phyloP scores from a whole-genome alignment of 2,797 vertebrate genomes.

The Amblyopsis hoosieri region DNA sequence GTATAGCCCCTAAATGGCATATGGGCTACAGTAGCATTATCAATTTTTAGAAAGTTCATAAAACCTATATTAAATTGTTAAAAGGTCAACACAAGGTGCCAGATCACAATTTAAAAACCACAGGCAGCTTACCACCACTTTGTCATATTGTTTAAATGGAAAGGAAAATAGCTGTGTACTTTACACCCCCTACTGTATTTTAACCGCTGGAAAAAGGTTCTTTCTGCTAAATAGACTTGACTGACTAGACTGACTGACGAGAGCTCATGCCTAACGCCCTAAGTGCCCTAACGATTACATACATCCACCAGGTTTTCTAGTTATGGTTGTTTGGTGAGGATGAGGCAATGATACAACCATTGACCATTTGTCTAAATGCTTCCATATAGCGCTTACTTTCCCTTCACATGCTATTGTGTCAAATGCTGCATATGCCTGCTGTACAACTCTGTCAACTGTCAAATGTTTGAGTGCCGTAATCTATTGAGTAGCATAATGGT shows the following conservation, averaged over 20 bases:
- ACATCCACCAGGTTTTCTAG: conserved; percentile 28
- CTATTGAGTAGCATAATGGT: conserved; percentile 4
- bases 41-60: no score
- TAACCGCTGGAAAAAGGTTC: conserved; percentile 10
- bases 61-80: no score
- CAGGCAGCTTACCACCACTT: not conserved
- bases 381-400: conserved; percentile 39
- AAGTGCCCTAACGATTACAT: conserved; percentile 42
- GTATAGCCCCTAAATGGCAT: no score
- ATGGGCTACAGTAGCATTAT: no score
- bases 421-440: conserved; percentile 26
- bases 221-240: conserved; percentile 25
- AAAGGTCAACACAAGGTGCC: no score
- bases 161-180: conserved; percentile 25
- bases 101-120: no score
- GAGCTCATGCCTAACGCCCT: conserved; percentile 23
- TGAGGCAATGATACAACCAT: conserved; percentile 49
- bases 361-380: conserved; percentile 42
- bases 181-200: conserved; percentile 1
- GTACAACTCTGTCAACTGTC: conserved; percentile 33
- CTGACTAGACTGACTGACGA: conserved; percentile 14
- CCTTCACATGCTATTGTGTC: conserved; percentile 48
- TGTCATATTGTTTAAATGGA: conserved; percentile 18
- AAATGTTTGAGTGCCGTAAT: conserved; percentile 25
- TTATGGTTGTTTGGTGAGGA: conserved; percentile 33